Percentiles rank a stretch among this genome's conserved stretches.
These are phyloP conservation scores for Drosophila lini DNA, from an alignment of 1,140 invertebrate species.

Conservation along the genomic window DNA sequence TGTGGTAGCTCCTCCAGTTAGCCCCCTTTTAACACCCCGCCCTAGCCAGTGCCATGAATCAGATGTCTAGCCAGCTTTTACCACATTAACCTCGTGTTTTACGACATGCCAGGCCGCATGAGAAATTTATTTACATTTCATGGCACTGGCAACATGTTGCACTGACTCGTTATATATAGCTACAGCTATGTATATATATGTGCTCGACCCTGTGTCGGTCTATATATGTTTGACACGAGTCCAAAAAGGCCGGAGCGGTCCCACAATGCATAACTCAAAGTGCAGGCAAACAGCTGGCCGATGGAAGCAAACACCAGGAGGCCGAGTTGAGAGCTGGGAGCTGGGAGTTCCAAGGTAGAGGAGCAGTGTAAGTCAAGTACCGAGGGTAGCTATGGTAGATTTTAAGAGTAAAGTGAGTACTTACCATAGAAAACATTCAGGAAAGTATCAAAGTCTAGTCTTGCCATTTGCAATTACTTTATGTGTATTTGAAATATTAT, in stretches of 20 bases:
- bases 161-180: slow-evolving; percentile 49
- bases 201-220: slow-evolving; percentile 1
- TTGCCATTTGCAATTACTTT: not conserved
- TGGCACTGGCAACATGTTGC: slow-evolving; percentile 76
- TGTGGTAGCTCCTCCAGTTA: not conserved
- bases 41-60: not conserved
- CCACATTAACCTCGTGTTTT: slow-evolving; percentile 82
- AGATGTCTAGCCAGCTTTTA: slow-evolving; percentile 62
- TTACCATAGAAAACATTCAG: not conserved
- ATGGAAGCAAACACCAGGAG: slow-evolving; percentile 35
- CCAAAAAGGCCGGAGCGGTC: slow-evolving; percentile 59
- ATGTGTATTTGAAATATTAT: not conserved
- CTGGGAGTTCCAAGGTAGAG: not conserved
- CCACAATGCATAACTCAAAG: slow-evolving; percentile 79
- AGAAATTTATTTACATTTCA: slow-evolving; percentile 83
- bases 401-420: not conserved
- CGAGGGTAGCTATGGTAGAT: not conserved
- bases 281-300: slow-evolving; percentile 73
- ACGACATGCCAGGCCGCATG: slow-evolving; percentile 77
- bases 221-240: slow-evolving; percentile 71
- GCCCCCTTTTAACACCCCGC: slow-evolving; percentile 4
- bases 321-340: too few species aligned
- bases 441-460: not conserved
- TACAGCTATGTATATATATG: not conserved
- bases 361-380: not conserved